These are phyloP conservation scores for Tinea trinotella DNA, from an alignment of 2,888 invertebrate genomes.

Conservation along the genomic window DNA sequence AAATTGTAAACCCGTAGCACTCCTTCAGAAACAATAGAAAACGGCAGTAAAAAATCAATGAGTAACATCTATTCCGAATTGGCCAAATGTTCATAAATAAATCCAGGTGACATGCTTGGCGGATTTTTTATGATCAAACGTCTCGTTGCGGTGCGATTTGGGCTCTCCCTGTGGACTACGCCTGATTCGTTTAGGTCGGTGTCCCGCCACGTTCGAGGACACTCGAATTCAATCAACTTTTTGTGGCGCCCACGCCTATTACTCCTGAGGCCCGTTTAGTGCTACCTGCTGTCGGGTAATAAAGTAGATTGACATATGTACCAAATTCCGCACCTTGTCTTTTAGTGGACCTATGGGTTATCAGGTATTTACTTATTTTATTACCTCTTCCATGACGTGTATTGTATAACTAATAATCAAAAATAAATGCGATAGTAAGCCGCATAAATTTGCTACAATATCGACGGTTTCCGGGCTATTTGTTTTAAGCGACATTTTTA, in stretches of 20 bases:
- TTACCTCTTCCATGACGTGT: too few relatives aligned
- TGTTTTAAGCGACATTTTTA: too few relatives aligned
- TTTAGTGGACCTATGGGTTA: background rate
- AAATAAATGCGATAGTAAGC: too few relatives aligned
- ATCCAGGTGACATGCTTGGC: background rate
- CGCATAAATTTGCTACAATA: too few relatives aligned
- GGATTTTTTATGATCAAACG: slow-evolving; percentile 16
- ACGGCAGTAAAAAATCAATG: too few relatives aligned
- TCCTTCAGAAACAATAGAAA: too few relatives aligned
- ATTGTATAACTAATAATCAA: too few relatives aligned
- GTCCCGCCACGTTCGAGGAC: background rate
- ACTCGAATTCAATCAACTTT: slow-evolving; percentile 22
- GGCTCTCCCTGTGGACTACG: slow-evolving; percentile 12
- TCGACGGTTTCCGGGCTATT: too few relatives aligned
- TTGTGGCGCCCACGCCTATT: slow-evolving; percentile 19
- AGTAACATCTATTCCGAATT: slow-evolving; percentile 1
- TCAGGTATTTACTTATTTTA: too few relatives aligned
- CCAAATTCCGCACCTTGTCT: slow-evolving; percentile 4
- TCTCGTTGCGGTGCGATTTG: slow-evolving; percentile 14
- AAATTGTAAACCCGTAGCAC: too few relatives aligned
- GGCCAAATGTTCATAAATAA: slow-evolving; percentile 15
- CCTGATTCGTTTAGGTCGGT: slow-evolving; percentile 8
- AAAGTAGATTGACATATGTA: slow-evolving; percentile 18
- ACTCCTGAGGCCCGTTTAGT: slow-evolving; percentile 15
- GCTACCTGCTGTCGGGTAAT: slow-evolving; percentile 18